phyloP scores from a whole-genome alignment of 2,113 vertebrate species.

The Syngnathoides biaculeatus region DNA sequence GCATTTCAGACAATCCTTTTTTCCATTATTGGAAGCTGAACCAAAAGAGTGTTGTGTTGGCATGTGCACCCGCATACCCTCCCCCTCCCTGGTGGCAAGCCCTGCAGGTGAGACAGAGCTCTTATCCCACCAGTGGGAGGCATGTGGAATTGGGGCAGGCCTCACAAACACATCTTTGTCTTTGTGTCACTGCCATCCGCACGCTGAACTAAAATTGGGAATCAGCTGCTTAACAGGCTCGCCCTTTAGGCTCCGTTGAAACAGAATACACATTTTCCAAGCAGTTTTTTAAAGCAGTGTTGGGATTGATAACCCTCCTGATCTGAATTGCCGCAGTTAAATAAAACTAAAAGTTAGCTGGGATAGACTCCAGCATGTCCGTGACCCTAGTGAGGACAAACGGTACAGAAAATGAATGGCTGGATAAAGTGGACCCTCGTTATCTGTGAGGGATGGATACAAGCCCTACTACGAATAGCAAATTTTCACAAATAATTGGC shows the following conservation, averaged over 20 bases:
- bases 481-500: not conserved
- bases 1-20: not conserved
- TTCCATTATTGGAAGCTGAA: not conserved
- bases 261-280: not conserved
- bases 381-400: too few species aligned
- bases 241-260: constrained; percentile 15
- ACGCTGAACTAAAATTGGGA: constrained; percentile 48
- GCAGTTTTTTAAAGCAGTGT: not conserved
- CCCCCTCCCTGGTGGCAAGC: constrained; percentile 34
- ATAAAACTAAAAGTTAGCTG: not conserved
- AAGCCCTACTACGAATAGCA: not conserved
- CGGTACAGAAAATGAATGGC: too few species aligned
- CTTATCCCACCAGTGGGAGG: constrained; percentile 37
- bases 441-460: not conserved
- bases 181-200: constrained; percentile 28
- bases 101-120: constrained; percentile 59
- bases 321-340: not conserved
- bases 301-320: not conserved
- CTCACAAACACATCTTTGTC: constrained; percentile 62
- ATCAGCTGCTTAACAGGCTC: constrained; percentile 52
- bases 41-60: not conserved
- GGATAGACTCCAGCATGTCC: too few species aligned
- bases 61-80: not conserved
- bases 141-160: constrained; percentile 31
- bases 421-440: not conserved